Evolutionary conservation across 2,113 vertebrate species (phyloP).

Genomic region (Syngnathoides biaculeatus): DNA sequence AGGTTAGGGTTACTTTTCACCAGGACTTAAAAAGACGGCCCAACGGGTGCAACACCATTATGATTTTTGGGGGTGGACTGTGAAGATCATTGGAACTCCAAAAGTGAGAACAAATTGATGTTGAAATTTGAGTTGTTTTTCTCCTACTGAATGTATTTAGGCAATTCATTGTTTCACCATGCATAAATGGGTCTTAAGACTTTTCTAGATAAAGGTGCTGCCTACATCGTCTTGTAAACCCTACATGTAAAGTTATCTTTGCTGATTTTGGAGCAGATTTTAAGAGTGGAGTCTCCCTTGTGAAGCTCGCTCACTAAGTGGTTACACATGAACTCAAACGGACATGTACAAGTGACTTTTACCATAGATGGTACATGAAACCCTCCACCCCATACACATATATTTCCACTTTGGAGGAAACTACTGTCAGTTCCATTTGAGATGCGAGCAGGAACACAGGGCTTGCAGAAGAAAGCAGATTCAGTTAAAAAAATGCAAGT

Average conservation of each 20-base stretch:
- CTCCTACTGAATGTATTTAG: too few relatives aligned
- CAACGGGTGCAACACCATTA: not conserved
- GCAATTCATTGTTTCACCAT: too few relatives aligned
- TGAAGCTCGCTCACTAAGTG: not conserved
- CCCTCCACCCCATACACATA: not conserved
- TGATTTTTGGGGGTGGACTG: not conserved
- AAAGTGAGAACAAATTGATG: too few relatives aligned
- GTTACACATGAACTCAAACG: slow-evolving; percentile 3
- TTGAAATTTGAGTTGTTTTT: too few relatives aligned
- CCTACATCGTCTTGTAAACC: not conserved
- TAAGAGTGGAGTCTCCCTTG: not conserved
- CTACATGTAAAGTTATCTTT: not conserved
- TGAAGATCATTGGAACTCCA: not conserved
- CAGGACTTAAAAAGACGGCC: not conserved
- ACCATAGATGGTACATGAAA: not conserved
- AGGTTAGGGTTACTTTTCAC: not conserved
- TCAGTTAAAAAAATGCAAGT: slow-evolving; percentile 4
- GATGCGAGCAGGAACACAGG: slow-evolving; percentile 1
- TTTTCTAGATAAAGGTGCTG: not conserved
- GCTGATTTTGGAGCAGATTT: slow-evolving; percentile 18
- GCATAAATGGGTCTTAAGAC: too few relatives aligned
- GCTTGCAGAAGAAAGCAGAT: not conserved
- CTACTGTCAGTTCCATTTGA: slow-evolving; percentile 19
- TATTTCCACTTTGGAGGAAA: not conserved
- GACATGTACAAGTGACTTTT: too few relatives aligned